Conservation (phyloP, 2,113 vertebrate species). For the Turdus rufiventris region DNA sequence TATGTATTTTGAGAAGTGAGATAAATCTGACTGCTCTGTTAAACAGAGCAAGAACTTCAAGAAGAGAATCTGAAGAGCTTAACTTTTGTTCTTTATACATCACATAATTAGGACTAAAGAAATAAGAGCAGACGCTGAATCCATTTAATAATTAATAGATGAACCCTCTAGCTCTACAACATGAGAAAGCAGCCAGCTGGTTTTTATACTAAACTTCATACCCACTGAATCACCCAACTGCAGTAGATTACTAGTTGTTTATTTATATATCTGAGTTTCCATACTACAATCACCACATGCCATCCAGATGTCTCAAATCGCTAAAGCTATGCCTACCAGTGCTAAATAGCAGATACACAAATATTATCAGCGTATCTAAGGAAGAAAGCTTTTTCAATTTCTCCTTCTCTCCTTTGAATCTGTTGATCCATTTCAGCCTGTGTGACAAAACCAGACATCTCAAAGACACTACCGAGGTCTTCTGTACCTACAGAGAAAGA, state of each 20-base stretch:
- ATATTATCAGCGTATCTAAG: neutral
- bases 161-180: neutral
- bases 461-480: neutral
- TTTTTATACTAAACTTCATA: neutral
- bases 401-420: neutral
- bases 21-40: neutral
- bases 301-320: neutral
- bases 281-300: neutral
- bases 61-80: neutral
- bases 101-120: neutral
- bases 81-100: neutral
- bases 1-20: neutral
- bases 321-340: neutral
- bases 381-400: neutral
- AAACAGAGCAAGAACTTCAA: neutral
- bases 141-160: neutral
- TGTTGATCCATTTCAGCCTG: neutral
- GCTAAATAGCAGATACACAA: neutral
- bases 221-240: neutral
- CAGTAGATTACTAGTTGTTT: neutral
- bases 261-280: neutral
- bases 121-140: neutral
- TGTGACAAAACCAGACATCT: neutral
- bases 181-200: neutral
- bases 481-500: neutral